A percentile compares a stretch with the other conserved stretches of the same genome.
Conservation (phyloP, 2,888 invertebrate species). For the Zele albiditarsus region DNA sequence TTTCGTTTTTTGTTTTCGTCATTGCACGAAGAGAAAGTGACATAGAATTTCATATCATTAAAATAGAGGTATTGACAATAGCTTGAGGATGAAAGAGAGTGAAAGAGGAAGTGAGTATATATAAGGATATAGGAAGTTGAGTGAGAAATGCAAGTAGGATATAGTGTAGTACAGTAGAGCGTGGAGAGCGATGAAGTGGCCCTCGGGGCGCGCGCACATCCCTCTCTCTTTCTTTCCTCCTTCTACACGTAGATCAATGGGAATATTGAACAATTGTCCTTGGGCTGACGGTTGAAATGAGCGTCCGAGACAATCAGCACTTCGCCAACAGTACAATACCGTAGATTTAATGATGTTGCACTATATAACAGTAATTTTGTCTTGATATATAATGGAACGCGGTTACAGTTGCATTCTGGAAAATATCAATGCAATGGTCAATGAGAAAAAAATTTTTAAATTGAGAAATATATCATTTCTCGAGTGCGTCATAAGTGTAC, state of each 20-base stretch:
- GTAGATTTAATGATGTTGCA: slow-evolving; percentile 72
- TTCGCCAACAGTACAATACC: slow-evolving; percentile 61
- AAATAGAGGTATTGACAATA: slow-evolving; percentile 72
- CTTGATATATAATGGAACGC: not conserved
- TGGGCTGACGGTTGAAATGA: slow-evolving; percentile 70
- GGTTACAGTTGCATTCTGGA: not conserved
- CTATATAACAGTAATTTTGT: slow-evolving; percentile 46
- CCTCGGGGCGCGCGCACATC: slow-evolving; percentile 57
- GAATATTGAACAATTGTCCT: slow-evolving; percentile 73
- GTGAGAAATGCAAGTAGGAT: slow-evolving; percentile 40
- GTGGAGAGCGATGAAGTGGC: slow-evolving; percentile 48
- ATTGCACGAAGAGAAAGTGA: slow-evolving; percentile 26
- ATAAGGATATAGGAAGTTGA: slow-evolving; percentile 36
- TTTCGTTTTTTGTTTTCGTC: slow-evolving; percentile 17
- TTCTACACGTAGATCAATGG: slow-evolving; percentile 66
- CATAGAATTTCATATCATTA: slow-evolving; percentile 68
- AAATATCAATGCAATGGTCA: too few relatives aligned
- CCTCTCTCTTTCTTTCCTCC: slow-evolving; percentile 54
- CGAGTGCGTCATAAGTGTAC: not conserved
- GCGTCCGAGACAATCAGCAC: slow-evolving; percentile 72
- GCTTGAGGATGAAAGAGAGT: slow-evolving; percentile 51
- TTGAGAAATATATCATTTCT: not conserved
- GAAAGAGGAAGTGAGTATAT: slow-evolving; percentile 39
- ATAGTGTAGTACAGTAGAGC: slow-evolving; percentile 36
- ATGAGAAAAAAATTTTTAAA: not conserved